Conservation (phyloP, 2,888 invertebrate species). For the Thecophora atra region DNA sequence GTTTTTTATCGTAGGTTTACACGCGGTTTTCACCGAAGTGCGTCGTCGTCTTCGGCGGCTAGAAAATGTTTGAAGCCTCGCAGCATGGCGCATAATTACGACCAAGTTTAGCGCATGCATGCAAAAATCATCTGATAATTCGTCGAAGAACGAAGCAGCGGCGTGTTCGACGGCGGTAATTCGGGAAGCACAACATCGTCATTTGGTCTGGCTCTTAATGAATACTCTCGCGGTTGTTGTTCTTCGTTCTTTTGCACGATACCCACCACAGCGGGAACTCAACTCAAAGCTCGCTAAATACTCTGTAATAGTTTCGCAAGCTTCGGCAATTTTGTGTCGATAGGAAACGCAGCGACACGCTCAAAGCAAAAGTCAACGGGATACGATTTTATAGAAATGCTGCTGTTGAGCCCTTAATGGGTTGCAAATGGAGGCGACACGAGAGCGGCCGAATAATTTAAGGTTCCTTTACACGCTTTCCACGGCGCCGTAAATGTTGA, state of each 20-base stretch:
- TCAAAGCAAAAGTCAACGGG: background rate
- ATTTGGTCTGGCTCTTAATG: background rate
- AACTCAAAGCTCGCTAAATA: background rate
- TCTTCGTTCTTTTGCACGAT: background rate
- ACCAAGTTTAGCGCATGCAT: conserved; percentile 27
- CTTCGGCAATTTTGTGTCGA: background rate
- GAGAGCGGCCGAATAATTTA: too few species aligned
- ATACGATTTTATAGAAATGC: too few species aligned
- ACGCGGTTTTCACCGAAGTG: too few species aligned
- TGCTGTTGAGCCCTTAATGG: background rate
- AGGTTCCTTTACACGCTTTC: too few species aligned
- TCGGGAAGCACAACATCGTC: too few species aligned
- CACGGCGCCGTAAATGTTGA: too few species aligned
- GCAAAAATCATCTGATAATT: conserved; percentile 29
- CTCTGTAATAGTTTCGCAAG: background rate
- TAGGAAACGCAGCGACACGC: too few species aligned
- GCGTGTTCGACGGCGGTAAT: background rate
- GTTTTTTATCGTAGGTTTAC: too few species aligned
- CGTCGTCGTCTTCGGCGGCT: background rate
- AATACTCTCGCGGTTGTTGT: background rate
- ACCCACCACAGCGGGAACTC: conserved; percentile 1
- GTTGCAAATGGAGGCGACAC: background rate
- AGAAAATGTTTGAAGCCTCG: conserved; percentile 11
- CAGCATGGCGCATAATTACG: conserved; percentile 34
- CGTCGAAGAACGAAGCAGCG: background rate